A percentile compares a stretch with the other conserved stretches of the same genome.
Evolutionary conservation across 2,888 invertebrate genomes (phyloP).

Genomic region (Agrochola lota): DNA sequence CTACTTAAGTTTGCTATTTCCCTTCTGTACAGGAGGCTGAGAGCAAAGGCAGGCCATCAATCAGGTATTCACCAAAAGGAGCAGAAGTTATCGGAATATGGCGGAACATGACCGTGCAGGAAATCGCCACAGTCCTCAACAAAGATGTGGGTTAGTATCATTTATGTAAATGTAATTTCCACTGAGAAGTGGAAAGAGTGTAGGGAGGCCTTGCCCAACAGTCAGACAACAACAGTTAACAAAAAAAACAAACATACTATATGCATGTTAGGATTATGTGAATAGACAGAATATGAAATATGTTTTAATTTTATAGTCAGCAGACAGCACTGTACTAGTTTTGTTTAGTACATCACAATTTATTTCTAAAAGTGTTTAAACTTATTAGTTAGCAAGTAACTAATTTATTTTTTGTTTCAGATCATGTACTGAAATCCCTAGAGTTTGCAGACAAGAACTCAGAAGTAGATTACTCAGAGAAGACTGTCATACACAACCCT

Average conservation of each 20-base stretch:
- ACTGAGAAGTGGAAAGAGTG: background rate
- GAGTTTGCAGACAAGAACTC: constrained; percentile 91
- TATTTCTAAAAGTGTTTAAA: background rate
- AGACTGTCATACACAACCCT: constrained; percentile 91
- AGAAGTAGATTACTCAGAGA: constrained; percentile 85
- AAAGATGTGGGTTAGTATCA: constrained; percentile 91
- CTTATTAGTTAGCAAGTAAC: background rate
- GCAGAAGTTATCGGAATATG: constrained; percentile 92
- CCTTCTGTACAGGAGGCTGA: constrained; percentile 74
- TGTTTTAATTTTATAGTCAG: background rate
- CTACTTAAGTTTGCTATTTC: background rate
- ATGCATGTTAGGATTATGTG: background rate
- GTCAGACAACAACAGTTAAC: too few relatives aligned
- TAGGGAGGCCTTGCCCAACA: too few relatives aligned
- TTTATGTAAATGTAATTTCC: background rate
- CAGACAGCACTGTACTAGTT: too few relatives aligned
- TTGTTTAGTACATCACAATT: background rate
- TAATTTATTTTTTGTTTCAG: constrained; percentile 79
- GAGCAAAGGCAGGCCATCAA: constrained; percentile 85
- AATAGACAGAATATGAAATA: background rate
- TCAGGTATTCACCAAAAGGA: constrained; percentile 91
- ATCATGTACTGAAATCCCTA: constrained; percentile 93
- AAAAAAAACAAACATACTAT: too few relatives aligned
- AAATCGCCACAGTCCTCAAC: constrained; percentile 92
- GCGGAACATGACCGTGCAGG: constrained; percentile 94